These are phyloP conservation scores for Hycleus cichorii DNA, from an alignment of 1,140 invertebrate species.

Conservation along the genomic window DNA sequence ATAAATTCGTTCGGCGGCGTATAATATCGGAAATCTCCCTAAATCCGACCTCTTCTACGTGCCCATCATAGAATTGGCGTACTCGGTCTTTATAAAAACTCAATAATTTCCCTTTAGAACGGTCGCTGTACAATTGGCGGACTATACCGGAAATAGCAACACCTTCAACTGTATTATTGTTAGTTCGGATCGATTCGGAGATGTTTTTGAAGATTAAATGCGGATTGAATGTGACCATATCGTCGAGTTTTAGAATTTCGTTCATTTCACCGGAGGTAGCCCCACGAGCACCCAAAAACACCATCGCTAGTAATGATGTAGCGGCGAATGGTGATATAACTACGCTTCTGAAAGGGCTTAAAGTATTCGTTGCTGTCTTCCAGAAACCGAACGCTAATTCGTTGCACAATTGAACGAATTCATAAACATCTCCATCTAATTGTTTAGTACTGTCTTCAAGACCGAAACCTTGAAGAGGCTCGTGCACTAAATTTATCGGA, in stretches of 20 bases:
- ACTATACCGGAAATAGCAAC: conserved; percentile 59
- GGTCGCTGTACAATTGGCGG: conserved; percentile 69
- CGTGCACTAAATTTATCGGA: conserved; percentile 14
- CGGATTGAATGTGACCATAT: conserved; percentile 81
- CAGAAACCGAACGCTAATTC: conserved; percentile 76
- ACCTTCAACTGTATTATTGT: conserved; percentile 42
- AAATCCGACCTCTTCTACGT: conserved; percentile 76
- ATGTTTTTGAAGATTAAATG: conserved; percentile 78
- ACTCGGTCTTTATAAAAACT: conserved; percentile 80
- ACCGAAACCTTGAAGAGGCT: conserved; percentile 56
- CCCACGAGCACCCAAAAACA: conserved; percentile 78
- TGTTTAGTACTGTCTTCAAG: conserved; percentile 63
- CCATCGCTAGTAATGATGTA: conserved; percentile 77
- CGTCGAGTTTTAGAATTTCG: conserved; percentile 73
- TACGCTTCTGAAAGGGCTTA: conserved; percentile 67
- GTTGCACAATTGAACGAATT: conserved; percentile 61
- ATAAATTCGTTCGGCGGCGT: conserved; percentile 64
- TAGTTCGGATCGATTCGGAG: conserved; percentile 61
- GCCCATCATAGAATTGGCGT: conserved; percentile 75
- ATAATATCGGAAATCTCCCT: conserved; percentile 69
- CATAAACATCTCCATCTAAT: conserved; percentile 45
- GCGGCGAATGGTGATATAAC: conserved; percentile 79
- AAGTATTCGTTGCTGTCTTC: conserved; percentile 57
- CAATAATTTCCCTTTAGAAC: conserved; percentile 64
- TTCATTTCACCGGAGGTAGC: conserved; percentile 86